Evolutionary conservation across 2,888 invertebrate genomes (phyloP), one percentile per base, ranked within the genome.

Genomic region (Coenonympha glycerion): DNA sequence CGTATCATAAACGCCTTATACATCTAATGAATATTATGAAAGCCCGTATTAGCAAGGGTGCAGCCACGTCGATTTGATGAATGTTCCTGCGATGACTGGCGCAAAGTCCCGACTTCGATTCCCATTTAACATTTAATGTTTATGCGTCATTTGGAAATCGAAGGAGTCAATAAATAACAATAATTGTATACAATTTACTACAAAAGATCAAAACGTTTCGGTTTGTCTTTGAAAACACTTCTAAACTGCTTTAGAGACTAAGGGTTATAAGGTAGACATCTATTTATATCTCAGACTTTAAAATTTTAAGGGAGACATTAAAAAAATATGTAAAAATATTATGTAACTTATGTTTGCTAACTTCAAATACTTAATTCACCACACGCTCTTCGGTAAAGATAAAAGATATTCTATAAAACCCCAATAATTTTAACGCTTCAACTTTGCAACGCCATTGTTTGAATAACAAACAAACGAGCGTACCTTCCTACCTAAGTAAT

Each of bases 21-120:
- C 69, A 73, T 76, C 76, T 84, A 86, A 87, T 84, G 84, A 87
- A 87, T 80, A 79, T 85, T 83, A 85, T 83, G 78, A 79, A 84
- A 81, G 77, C 73, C 36, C 13, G 54, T 48, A 48, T 54, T 48
- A 51, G 73, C 69, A 68, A 63, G 84, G 85, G 84, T 77, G 85
- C 76, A 80, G 81, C 69, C 69, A 63, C 64, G 73, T 73, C 75
- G 70, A 75, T 78, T 66, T 87, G 86, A 87, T 85, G 75, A 82
- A 87, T 87, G 83, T 66, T 66, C 59, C 52, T 58, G 33, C 67
- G 64, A 79, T 87, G 87, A 87, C 87, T 81, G 58, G 86, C 73
- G 61, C 57, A 66, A 53, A 47, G 50, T 68, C 69, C 73, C 66
- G 66, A 60, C 63, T 77, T 79, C 68, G 69, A 72, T 74, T 82